Evolutionary conservation across 37 sponge, comb jelly and placozoan species (phyloP), one percentile per base, ranked within the genome.

Genomic region (Diacarnus erythraeanus): DNA sequence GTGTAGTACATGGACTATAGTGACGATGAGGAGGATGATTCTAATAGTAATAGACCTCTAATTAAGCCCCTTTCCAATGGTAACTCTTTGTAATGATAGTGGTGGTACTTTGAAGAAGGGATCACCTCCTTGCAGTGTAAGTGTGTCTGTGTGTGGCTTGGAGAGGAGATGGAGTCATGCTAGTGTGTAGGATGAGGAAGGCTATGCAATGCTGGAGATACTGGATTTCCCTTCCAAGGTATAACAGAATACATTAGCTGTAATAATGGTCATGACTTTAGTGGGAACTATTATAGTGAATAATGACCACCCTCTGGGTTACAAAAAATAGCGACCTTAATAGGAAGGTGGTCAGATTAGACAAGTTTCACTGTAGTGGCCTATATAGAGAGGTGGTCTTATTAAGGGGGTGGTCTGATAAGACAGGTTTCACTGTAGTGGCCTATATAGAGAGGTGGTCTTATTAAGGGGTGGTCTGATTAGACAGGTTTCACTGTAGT

Each of bases 191-290:
- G 77, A 81, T 20, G 59, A 74, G 15, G 87, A 87, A 0, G 81
- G 69, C 12, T 0, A 18, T 34, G 69, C 81, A 10, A 22, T 88
- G 57, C 38, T 88, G 26, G 1, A 63, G 4, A 82, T 88, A 20
- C 74, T 88, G 12, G 88, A 88, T 27, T 80, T 80, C 38, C 81
- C 88, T 1, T 81, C 81, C 30, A 37, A 27, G 61, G 86, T 72
- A 38, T 6, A 74, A 3, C 1, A 34, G 6, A 47, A 47, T 47
- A 47, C n/a, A n/a, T n/a, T n/a, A n/a, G 60, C 60, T 59, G 60
- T 10, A 3, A 3, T 27, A 59, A 59, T 27, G 26, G 17, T 59
- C 23, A 59, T 27, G 26, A 59, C 60, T 17, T 27, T 17, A 54
- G 17, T 17, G 17, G 17, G 56, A 17, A 17, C 17, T n/a, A n/a